phyloP scores from a whole-genome alignment of 2,888 invertebrate genomes.

The Euspilapteryx auroguttella region DNA sequence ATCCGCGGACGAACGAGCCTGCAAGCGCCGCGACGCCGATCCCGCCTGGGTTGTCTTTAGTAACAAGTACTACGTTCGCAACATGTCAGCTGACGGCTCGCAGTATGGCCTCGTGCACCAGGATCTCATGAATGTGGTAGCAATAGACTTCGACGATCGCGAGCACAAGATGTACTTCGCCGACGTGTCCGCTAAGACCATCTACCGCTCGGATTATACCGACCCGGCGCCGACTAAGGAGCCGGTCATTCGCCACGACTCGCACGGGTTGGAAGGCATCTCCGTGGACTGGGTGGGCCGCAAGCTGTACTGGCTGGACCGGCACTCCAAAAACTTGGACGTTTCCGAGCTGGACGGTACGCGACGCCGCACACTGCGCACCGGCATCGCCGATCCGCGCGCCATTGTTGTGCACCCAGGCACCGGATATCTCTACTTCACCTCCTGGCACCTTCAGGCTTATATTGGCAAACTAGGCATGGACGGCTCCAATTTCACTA shows the following conservation, averaged over 20 bases:
- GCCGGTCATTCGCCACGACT: conserved; percentile 88
- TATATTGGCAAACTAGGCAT: conserved; percentile 96
- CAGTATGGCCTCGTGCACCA: conserved; percentile 87
- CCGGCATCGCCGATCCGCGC: conserved; percentile 89
- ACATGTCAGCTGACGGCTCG: conserved; percentile 89
- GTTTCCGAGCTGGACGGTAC: conserved; percentile 94
- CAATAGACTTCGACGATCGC: conserved; percentile 88
- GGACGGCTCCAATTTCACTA: conserved; percentile 91
- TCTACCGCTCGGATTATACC: conserved; percentile 72
- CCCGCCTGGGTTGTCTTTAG: conserved; percentile 91
- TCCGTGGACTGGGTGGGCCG: conserved; percentile 95
- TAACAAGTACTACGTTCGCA: conserved; percentile 96
- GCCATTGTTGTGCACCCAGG: conserved; percentile 95
- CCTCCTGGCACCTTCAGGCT: conserved; percentile 95
- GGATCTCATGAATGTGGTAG: conserved; percentile 95
- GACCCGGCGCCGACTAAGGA: conserved; percentile 70
- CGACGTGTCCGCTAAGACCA: conserved; percentile 94
- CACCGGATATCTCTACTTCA: conserved; percentile 90
- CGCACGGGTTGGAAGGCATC: conserved; percentile 95
- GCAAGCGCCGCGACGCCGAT: conserved; percentile 82
- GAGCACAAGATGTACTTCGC: conserved; percentile 91
- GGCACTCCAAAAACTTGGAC: conserved; percentile 92
- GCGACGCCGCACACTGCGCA: conserved; percentile 84
- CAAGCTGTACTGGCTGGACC: conserved; percentile 96
- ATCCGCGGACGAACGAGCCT: conserved; percentile 83